Percentiles rank a stretch among this genome's conserved stretches.
Conservation (phyloP, 2,888 invertebrate genomes). For the Caenorhabditis imperialis region DNA sequence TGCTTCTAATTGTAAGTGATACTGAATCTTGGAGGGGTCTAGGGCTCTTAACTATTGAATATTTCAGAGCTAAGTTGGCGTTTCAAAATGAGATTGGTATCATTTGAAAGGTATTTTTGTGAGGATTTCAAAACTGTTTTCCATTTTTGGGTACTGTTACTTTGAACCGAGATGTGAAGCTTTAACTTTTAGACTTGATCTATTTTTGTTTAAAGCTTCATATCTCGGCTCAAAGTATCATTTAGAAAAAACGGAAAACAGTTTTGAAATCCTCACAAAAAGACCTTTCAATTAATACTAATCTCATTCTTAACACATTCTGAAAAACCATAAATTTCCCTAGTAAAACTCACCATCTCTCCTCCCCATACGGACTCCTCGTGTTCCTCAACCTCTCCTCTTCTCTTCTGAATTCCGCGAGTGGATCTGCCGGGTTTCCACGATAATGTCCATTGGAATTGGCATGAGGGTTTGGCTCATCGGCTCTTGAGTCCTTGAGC, state of each 20-base stretch:
- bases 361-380: constrained; percentile 64
- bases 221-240: too few relatives aligned
- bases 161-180: too few relatives aligned
- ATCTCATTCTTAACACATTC: neutral
- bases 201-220: neutral
- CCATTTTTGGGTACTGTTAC: too few relatives aligned
- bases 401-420: constrained; percentile 71
- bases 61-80: too few relatives aligned
- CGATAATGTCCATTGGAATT: constrained; percentile 15
- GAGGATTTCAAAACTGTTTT: too few relatives aligned
- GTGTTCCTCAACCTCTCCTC: constrained; percentile 71
- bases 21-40: neutral
- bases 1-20: too few relatives aligned
- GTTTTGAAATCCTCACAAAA: too few relatives aligned
- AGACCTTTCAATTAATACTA: neutral
- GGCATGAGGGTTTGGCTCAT: constrained; percentile 25
- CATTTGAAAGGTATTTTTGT: too few relatives aligned
- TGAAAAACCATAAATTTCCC: neutral
- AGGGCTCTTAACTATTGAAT: too few relatives aligned
- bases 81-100: too few relatives aligned
- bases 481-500: constrained; percentile 65
- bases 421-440: constrained; percentile 38
- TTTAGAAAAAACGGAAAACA: too few relatives aligned
- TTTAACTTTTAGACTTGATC: too few relatives aligned
- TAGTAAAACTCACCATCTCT: constrained; percentile 19